Base-by-base conservation (phyloP, 2,113 vertebrate genomes). In the Pseudonaja textilis region DNA sequence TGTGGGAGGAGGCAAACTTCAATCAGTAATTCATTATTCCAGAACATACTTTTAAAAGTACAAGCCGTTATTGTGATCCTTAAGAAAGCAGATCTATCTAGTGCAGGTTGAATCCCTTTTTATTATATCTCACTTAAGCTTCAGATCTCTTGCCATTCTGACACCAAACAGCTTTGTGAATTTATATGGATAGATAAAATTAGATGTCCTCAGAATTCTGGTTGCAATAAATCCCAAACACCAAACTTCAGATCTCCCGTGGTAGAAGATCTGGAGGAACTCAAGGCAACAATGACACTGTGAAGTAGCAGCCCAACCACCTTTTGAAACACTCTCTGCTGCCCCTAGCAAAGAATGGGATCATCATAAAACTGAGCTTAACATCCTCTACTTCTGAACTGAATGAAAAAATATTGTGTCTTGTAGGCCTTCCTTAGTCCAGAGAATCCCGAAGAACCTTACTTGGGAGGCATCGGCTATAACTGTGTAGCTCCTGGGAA, bases 401-500 rank as follows among this genome's bases (percentile, higher is more conserved):
- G 59, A 90, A 85, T 45, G 89, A 59, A 11, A 4, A 39, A 26
- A 81, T 14, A 8, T 0, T 89, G 0, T 95, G 74, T 89, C 0
- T 97, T 97, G 39, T 93, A 99, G 99, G 99, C 99, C 25, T 99
- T 99, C 94, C 98, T 99, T 54, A 99, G 97, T 95, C 98, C 98
- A 3, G 99, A 99, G 93, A 99, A 99, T 94, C 97, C 98, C 5
- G 99, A 99, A 45, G 99, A 99, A 91, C 99, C 99, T 1, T 99
- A 99, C 85, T 96, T 99, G 90, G 99, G 98, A 7, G 99, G 99
- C 74, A 98, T 99, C 91, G 98, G 96, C 96, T 99, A 99, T 93
- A 99, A 98, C 95, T 99, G 99, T 0, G 98, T 99, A 94, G 99
- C 98, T 14, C 99, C 99, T 0, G 99, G 99, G 59, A 99, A 99